Conservation (phyloP, 1,140 invertebrate species). For the Drosophila teissieri region DNA sequence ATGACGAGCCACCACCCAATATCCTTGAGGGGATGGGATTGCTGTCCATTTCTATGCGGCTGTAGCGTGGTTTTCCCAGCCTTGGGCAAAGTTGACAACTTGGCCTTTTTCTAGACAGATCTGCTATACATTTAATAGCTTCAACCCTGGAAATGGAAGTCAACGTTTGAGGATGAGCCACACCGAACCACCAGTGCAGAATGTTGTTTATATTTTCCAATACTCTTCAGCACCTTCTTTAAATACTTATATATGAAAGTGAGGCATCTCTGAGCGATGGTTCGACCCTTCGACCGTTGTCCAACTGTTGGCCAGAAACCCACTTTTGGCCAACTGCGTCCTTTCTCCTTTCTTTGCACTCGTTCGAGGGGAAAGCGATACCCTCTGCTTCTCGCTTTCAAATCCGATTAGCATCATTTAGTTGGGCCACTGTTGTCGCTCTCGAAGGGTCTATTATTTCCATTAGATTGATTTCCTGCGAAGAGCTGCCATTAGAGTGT, state of each 20-base stretch:
- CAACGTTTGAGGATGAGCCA: background rate
- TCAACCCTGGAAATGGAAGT: background rate
- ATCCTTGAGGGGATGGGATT: slow-evolving; percentile 10
- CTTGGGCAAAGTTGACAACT: slow-evolving; percentile 14
- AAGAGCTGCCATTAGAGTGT: slow-evolving; percentile 33
- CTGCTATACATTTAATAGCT: background rate
- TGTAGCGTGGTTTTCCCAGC: slow-evolving; percentile 59
- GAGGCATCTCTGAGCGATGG: slow-evolving; percentile 13
- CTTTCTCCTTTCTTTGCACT: slow-evolving; percentile 55
- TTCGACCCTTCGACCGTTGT: slow-evolving; percentile 28
- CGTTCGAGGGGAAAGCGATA: slow-evolving; percentile 48
- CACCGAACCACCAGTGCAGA: background rate
- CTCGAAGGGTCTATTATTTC: slow-evolving; percentile 67
- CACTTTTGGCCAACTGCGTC: slow-evolving; percentile 33
- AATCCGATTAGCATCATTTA: slow-evolving; percentile 83
- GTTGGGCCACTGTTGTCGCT: slow-evolving; percentile 53
- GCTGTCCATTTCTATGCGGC: slow-evolving; percentile 63
- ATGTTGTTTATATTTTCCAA: background rate
- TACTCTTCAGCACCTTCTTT: background rate
- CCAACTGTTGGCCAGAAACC: slow-evolving; percentile 20
- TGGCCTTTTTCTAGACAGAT: slow-evolving; percentile 1
- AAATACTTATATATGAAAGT: background rate
- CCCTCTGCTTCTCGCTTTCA: slow-evolving; percentile 66
- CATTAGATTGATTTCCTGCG: slow-evolving; percentile 68
- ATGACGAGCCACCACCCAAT: slow-evolving; percentile 42